Conservation (phyloP, 2,888 invertebrate species). For the Crocallis elinguaria region DNA sequence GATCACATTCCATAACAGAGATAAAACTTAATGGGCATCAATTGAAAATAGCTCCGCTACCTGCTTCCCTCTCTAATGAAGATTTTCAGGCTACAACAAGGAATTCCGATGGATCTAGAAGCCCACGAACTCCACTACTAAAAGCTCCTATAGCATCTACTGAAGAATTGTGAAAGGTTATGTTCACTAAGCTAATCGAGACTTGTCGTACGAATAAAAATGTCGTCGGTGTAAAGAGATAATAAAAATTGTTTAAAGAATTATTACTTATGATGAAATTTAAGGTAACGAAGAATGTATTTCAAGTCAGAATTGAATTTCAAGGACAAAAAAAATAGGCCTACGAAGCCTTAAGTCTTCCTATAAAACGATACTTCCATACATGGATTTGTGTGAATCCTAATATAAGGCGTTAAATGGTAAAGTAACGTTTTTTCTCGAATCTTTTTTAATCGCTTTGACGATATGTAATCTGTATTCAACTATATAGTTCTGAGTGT, state of each 20-base stretch:
- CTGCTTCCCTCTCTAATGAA: constrained; percentile 86
- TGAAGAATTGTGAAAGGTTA: constrained; percentile 78
- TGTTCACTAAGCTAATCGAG: constrained; percentile 37
- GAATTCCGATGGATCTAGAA: constrained; percentile 71
- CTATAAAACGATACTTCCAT: constrained; percentile 28
- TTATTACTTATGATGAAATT: background rate
- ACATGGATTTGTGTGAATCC: constrained; percentile 17
- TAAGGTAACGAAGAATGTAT: constrained; percentile 1
- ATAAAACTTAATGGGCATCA: constrained; percentile 91
- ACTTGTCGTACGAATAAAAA: constrained; percentile 26
- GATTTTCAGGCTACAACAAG: constrained; percentile 79
- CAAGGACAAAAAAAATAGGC: constrained; percentile 23
- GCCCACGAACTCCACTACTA: constrained; percentile 75
- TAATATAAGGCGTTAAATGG: constrained; percentile 4
- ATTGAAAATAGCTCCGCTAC: constrained; percentile 87
- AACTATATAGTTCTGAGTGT: constrained; percentile 42
- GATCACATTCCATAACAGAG: constrained; percentile 90
- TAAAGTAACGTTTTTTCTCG: constrained; percentile 49
- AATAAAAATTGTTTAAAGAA: constrained; percentile 8
- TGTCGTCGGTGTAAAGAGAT: constrained; percentile 17
- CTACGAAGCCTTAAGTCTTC: constrained; percentile 34
- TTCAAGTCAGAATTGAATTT: constrained; percentile 16
- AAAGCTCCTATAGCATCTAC: constrained; percentile 83
- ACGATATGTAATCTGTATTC: constrained; percentile 44
- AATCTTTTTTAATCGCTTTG: constrained; percentile 51